phyloP scores from a whole-genome alignment of 1,140 invertebrate species.

The Trachymyrmex cornetzi region DNA sequence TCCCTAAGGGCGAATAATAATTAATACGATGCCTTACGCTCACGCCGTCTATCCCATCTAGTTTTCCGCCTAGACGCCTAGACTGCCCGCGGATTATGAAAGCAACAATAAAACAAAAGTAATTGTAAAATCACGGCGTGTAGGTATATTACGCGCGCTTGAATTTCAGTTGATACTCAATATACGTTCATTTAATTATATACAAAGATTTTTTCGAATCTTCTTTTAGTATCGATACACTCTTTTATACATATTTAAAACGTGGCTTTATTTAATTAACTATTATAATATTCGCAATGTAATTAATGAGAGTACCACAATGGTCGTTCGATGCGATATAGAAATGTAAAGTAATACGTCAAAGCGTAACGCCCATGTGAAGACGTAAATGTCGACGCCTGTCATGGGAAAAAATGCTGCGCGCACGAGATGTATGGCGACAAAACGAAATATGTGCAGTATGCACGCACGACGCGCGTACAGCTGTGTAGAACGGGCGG shows the following conservation, averaged over 20 bases:
- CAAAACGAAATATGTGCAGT: conserved; percentile 30
- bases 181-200: neutral
- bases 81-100: neutral
- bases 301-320: conserved; percentile 7
- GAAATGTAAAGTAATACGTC: conserved; percentile 40
- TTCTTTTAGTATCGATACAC: neutral
- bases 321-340: neutral
- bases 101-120: conserved; percentile 9
- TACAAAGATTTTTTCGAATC: neutral
- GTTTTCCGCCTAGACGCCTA: conserved; percentile 23
- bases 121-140: neutral
- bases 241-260: neutral
- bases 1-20: conserved; percentile 66
- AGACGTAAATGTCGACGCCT: conserved; percentile 62
- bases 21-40: conserved; percentile 62
- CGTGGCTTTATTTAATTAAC: conserved; percentile 1
- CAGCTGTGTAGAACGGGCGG: conserved; percentile 25
- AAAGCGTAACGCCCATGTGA: conserved; percentile 27
- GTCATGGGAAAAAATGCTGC: conserved; percentile 49
- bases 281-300: neutral
- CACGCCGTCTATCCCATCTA: conserved; percentile 53
- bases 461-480: conserved; percentile 8
- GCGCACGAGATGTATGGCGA: conserved; percentile 42
- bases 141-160: neutral
- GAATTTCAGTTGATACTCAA: neutral